These are phyloP conservation scores for Macrotis lagotis DNA, from an alignment of 2,113 vertebrate genomes.

Conservation along the genomic window DNA sequence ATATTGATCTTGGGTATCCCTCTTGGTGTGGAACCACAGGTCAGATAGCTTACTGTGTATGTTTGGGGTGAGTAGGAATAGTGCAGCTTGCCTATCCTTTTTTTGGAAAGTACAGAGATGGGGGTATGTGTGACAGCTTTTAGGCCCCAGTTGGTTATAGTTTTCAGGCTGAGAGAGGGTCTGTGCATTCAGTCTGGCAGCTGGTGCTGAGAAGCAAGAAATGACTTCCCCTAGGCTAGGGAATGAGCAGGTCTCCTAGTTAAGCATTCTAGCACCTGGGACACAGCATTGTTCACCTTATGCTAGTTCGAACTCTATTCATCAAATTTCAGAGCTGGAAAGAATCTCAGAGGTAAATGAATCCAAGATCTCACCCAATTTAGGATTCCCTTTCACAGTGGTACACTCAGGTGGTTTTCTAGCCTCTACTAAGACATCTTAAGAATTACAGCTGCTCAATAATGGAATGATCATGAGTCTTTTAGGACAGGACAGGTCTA, in stretches of 20 bases:
- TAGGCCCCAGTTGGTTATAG: neutral
- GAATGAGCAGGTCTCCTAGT: neutral
- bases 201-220: neutral
- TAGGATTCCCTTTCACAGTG: neutral
- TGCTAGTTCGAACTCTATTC: neutral
- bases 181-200: neutral
- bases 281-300: neutral
- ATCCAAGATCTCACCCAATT: neutral
- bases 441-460: neutral
- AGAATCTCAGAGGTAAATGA: neutral
- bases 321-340: neutral
- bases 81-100: neutral
- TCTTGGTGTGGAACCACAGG: neutral
- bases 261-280: neutral
- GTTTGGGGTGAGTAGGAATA: neutral
- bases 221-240: neutral
- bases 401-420: neutral
- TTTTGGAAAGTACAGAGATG: neutral
- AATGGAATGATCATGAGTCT: neutral
- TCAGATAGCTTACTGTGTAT: neutral
- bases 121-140: neutral
- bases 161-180: neutral
- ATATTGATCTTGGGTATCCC: neutral
- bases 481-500: neutral
- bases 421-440: neutral